Percentiles rank a stretch among this genome's conserved stretches.
Conservation (phyloP, 2,113 vertebrate genomes). For the Upupa epops region DNA sequence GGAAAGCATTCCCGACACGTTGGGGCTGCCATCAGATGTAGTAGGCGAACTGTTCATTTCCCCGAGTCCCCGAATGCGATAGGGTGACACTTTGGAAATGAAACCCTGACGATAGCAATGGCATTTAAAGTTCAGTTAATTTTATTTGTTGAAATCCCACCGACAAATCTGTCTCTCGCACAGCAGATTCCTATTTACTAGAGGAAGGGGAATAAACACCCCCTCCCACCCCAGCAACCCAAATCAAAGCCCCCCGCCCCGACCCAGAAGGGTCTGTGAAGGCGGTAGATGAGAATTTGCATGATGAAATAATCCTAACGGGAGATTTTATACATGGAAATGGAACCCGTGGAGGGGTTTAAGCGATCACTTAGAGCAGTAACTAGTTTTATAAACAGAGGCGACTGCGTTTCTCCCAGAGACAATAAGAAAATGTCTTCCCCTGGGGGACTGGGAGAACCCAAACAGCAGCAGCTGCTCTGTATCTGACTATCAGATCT, state of each 20-base stretch:
- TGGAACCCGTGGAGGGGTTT: slow-evolving; percentile 7
- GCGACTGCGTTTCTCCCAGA: background rate
- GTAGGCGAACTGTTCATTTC: slow-evolving; percentile 38
- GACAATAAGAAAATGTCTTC: background rate
- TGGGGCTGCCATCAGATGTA: slow-evolving; percentile 32
- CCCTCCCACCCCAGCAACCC: too few relatives aligned
- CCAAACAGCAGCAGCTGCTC: background rate
- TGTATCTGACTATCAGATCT: background rate
- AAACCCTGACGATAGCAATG: slow-evolving; percentile 58
- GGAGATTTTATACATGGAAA: slow-evolving; percentile 54
- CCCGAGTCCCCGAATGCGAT: slow-evolving; percentile 43
- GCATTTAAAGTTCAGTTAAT: slow-evolving; percentile 61
- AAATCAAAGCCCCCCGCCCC: slow-evolving; percentile 25
- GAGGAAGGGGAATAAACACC: background rate
- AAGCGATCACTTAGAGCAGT: slow-evolving; percentile 32
- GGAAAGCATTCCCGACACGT: slow-evolving; percentile 47
- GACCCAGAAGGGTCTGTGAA: slow-evolving; percentile 41
- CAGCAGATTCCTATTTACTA: slow-evolving; percentile 42
- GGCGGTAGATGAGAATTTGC: slow-evolving; percentile 40
- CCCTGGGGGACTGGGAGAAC: background rate
- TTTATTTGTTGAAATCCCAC: slow-evolving; percentile 55
- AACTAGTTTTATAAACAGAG: slow-evolving; percentile 16
- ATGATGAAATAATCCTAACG: slow-evolving; percentile 58
- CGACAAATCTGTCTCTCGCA: slow-evolving; percentile 29
- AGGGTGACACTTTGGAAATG: slow-evolving; percentile 61